Base-by-base conservation (phyloP, 2,113 vertebrate genomes). In the Puffinus mauretanicus region DNA sequence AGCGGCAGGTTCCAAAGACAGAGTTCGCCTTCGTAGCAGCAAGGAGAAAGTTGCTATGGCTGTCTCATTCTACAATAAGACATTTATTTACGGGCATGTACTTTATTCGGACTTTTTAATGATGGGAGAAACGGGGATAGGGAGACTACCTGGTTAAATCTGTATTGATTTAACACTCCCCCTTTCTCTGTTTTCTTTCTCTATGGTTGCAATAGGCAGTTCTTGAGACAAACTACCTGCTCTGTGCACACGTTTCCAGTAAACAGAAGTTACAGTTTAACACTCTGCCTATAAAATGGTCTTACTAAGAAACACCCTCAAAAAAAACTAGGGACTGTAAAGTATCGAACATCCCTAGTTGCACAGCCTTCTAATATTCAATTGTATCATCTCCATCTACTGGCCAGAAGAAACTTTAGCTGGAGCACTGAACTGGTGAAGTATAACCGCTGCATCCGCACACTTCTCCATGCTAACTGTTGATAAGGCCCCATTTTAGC, bases 361-460 rank as follows among this genome's bases (percentile, higher is more conserved):
- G 4, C 3, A 1, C 7, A 3, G 47, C 52, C 20, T 11, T 49
- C 70, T 36, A 6, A 46, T 71, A 70, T 3, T n/a, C 52, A 44
- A 6, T 82, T 20, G 32, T 64, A 36, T 16, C 22, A 2, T 94
- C 96, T 88, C 96, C 96, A 96, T 42, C 96, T 97, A 76, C 94
- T 91, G 96, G 96, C 83, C 91, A 79, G 32, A 60, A 86, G 20
- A 32, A 73, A 70, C 29, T 90, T 57, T 0, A 82, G 57, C 66
- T 58, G 46, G 27, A 79, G 66, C 66, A 30, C 44, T 27, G 47
- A 72, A 44, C 4, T 1, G n/a, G 22, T 66, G 76, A 69, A 46
- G 40, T 36, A 25, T 1, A 90, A 24, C 19, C 22, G 21, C 16
- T 30, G 36, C 42, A 46, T 29, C 54, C 54, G 11, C 60, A 22